Percentiles rank a stretch among this genome's conserved stretches.
These are phyloP conservation scores for Zenarchopterus dispar DNA, from an alignment of 2,797 vertebrate species.

Conservation along the genomic window DNA sequence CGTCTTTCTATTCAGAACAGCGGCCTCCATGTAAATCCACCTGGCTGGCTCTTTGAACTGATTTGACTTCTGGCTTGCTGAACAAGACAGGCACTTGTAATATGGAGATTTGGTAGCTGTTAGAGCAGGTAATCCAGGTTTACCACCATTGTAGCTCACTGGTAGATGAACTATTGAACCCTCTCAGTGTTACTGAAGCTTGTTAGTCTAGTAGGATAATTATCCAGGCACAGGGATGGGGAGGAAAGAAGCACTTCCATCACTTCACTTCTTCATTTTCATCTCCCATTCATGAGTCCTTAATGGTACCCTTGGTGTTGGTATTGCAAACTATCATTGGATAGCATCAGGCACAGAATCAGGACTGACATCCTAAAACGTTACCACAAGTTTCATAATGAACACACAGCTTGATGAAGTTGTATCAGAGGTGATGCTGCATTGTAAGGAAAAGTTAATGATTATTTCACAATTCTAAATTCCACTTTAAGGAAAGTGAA, in stretches of 20 bases:
- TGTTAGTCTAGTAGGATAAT: constrained; percentile 69
- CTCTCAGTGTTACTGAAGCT: constrained; percentile 68
- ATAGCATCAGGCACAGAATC: constrained; percentile 61
- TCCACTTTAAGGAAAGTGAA: constrained; percentile 30
- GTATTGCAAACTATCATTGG: constrained; percentile 76
- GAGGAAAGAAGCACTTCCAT: constrained; percentile 29
- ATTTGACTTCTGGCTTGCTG: constrained; percentile 58
- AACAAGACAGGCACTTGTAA: constrained; percentile 70
- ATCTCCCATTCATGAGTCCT: constrained; percentile 81
- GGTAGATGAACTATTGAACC: constrained; percentile 78
- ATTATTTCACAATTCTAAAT: constrained; percentile 45
- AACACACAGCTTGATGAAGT: constrained; percentile 66
- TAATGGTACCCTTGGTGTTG: constrained; percentile 79
- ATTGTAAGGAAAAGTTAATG: constrained; percentile 49
- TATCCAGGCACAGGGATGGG: constrained; percentile 67
- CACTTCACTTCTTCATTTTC: constrained; percentile 70
- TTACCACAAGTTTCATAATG: constrained; percentile 61
- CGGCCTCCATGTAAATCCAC: constrained; percentile 36
- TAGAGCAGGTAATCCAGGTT: constrained; percentile 75
- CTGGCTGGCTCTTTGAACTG: constrained; percentile 46
- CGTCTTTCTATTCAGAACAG: constrained; percentile 27
- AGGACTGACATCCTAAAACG: constrained; percentile 65
- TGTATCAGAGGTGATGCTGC: constrained; percentile 59
- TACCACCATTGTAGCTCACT: constrained; percentile 67
- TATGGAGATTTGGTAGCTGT: constrained; percentile 56